Base-by-base conservation (phyloP, 2,797 vertebrate species). In the Halcyon badia region DNA sequence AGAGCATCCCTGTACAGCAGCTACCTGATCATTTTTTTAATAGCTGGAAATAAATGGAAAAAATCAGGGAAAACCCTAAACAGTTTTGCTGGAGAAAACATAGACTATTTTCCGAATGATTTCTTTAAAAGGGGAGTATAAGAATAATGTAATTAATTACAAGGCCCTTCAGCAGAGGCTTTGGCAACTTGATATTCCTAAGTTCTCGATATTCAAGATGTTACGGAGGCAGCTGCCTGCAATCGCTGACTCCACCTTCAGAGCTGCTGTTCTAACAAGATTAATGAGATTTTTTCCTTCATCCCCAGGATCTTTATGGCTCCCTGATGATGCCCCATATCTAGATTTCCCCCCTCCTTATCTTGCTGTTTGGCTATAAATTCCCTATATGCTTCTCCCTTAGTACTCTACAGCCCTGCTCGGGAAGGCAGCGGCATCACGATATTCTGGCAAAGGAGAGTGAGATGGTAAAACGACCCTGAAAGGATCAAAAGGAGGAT, bases 351-450 rank as follows among this genome's bases (percentile, higher is more conserved):
- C 33, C 13, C 54, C 39, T 8, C 8, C 8, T 44, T 48, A 39
- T 75, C 65, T 68, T 71, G 44, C 33, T 68, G 0, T 68, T 79
- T 76, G 76, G 10, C 49, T 48, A 4, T 52, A n/a, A 73, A 60
- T 31, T 68, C 7, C 5, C 66, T 1, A 1, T 30, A 16, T 48
- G 51, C 42, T 72, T 5, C 44, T 70, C 30, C 52, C 54, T 41
- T 42, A 13, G 17, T 22, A 8, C 26, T 69, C 42, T 42, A 26
- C 44, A 88, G 28, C 35, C 60, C 33, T 35, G 12, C 57, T 57
- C 0, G 0, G 41, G 46, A 70, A 84, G 62, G 62, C 57, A 52
- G 26, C 6, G 3, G 60, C 51, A n/a, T 64, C 68, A 46, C 3
- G 0, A 11, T 77, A 60, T 80, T 46, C 25, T 31, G n/a, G 37